These are phyloP conservation scores for Micrastur ruficollis DNA, from an alignment of 2,797 vertebrate genomes.

Conservation along the genomic window DNA sequence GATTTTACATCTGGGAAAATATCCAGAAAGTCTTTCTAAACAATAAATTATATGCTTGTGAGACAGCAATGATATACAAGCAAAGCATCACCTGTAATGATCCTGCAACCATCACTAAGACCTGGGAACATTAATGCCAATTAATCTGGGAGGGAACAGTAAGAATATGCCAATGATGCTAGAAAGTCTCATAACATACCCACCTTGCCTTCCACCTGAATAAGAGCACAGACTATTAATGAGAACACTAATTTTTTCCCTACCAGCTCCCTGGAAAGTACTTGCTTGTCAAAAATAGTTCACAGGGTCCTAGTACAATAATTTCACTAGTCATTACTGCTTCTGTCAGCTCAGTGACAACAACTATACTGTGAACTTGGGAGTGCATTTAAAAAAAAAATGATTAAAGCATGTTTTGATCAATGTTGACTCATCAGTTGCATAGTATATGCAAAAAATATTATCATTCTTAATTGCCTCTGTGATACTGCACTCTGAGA, in stretches of 20 bases:
- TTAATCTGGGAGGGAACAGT: conserved; percentile 13
- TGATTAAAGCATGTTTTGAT: not conserved
- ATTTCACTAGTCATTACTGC: not conserved
- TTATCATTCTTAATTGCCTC: conserved; percentile 12
- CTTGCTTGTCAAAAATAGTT: conserved; percentile 14
- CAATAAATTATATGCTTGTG: conserved; percentile 21
- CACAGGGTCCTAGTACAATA: not conserved
- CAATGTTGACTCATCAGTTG: conserved; percentile 7
- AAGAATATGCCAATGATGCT: not conserved
- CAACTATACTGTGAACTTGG: not conserved
- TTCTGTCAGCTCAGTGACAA: not conserved
- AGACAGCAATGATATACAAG: not conserved
- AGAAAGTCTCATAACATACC: not conserved
- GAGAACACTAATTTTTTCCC: not conserved
- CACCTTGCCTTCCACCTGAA: not conserved
- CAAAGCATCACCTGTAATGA: conserved; percentile 40
- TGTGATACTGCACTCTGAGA: conserved; percentile 10
- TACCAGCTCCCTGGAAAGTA: not conserved
- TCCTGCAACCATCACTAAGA: not conserved
- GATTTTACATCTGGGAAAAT: conserved; percentile 48
- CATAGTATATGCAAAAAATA: conserved; percentile 17
- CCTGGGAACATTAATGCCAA: conserved; percentile 1
- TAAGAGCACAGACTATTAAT: not conserved
- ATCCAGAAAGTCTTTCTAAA: conserved; percentile 49
- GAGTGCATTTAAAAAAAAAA: not conserved